These are phyloP conservation scores for Hemichromis elongatus DNA, from an alignment of 2,113 vertebrate species.

Conservation along the genomic window DNA sequence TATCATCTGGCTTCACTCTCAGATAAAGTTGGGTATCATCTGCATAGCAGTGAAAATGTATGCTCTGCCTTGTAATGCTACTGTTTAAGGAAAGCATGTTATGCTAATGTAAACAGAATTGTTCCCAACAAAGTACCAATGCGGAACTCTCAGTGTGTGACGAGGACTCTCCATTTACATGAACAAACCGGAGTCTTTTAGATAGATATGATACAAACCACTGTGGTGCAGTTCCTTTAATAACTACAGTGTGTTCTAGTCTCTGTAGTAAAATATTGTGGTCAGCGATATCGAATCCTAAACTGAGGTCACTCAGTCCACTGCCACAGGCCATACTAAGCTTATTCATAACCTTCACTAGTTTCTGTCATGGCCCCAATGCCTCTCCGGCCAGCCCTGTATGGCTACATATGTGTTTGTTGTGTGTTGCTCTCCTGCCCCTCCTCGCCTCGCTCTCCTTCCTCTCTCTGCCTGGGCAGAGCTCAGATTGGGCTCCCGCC, in stretches of 20 bases:
- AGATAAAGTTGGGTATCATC: neutral
- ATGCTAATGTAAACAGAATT: neutral
- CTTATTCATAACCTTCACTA: neutral
- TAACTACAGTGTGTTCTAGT: neutral
- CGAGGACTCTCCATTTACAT: neutral
- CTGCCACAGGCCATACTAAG: neutral
- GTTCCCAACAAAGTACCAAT: neutral
- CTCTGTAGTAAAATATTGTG: neutral
- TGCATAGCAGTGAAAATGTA: neutral
- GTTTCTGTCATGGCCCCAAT: too few species aligned
- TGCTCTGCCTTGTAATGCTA: neutral
- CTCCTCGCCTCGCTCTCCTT: too few species aligned
- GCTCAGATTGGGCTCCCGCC: too few species aligned
- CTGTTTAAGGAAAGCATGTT: fast-evolving
- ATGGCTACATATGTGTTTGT: too few species aligned
- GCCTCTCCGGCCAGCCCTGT: too few species aligned
- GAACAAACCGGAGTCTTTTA: neutral
- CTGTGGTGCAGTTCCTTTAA: fast-evolving
- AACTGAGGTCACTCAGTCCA: neutral
- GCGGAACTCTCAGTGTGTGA: neutral
- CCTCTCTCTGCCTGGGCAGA: too few species aligned
- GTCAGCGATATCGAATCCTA: fast-evolving
- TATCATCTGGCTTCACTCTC: neutral
- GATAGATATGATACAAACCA: neutral
- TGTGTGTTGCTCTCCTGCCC: too few species aligned